phyloP scores from a whole-genome alignment of 2,113 vertebrate species.

The Pseudonaja textilis region DNA sequence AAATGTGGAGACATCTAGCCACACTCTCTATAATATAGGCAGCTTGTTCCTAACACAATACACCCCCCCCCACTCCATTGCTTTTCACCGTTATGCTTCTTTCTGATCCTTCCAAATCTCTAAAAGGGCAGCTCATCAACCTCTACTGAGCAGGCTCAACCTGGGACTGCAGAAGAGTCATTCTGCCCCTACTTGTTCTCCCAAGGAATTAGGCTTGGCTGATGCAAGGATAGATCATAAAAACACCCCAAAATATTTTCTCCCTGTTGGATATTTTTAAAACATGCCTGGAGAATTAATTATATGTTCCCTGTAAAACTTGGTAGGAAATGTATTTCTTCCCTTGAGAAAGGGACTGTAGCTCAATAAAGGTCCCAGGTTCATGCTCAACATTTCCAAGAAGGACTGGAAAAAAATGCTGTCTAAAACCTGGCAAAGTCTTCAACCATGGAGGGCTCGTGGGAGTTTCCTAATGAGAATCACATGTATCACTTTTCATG shows the following conservation, averaged over 20 bases:
- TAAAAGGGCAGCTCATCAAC: not conserved
- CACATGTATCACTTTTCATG: not conserved
- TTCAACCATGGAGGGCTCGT: not conserved
- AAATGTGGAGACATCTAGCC: not conserved
- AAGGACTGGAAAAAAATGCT: not conserved
- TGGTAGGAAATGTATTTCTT: not conserved
- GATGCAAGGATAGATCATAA: not conserved
- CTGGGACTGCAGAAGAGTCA: not conserved
- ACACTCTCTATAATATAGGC: not conserved
- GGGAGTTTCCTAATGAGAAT: not conserved
- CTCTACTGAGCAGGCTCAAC: not conserved
- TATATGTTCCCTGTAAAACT: not conserved
- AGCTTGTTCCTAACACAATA: not conserved
- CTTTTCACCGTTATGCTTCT: not conserved
- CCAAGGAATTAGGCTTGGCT: slow-evolving; percentile 4
- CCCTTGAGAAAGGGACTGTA: not conserved
- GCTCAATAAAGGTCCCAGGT: not conserved
- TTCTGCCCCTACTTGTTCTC: not conserved
- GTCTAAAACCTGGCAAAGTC: not conserved
- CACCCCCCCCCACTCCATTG: not conserved
- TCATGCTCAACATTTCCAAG: not conserved
- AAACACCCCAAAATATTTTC: not conserved
- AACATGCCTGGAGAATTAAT: slow-evolving; percentile 4
- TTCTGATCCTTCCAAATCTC: not conserved
- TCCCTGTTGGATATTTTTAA: not conserved